Base-by-base conservation (phyloP, 2,888 invertebrate genomes). In the Corythucha ciliata region DNA sequence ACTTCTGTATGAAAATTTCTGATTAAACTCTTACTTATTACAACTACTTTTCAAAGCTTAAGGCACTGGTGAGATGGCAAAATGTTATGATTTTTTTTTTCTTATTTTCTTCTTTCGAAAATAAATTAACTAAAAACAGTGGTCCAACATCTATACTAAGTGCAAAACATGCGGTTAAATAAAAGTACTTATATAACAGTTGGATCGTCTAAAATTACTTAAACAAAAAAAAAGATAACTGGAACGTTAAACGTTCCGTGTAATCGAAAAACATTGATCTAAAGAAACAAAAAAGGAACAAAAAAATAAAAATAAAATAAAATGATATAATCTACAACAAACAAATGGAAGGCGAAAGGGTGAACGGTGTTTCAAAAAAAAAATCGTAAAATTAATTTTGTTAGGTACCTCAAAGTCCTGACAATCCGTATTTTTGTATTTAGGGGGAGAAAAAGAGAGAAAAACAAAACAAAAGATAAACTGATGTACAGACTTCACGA, bases 371-470 rank as follows among this genome's bases (percentile, higher is more conserved):
- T 39, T 72, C 70, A 58, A 59, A n/a, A n/a, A n/a, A n/a, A n/a
- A n/a, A n/a, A n/a, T n/a, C n/a, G n/a, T n/a, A n/a, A n/a, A n/a
- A n/a, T n/a, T n/a, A n/a, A n/a, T n/a, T n/a, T n/a, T n/a, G n/a
- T 75, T 85, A 39, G 7, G 37, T 51, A 85, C 85, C 85, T 85
- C 85, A 79, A 84, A 85, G 78, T 85, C 85, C 85, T 81, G 77
- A 54, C 45, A 41, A 57, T 58, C 60, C 57, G 47, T 52, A 53
- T 49, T n/a, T n/a, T n/a, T 39, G 52, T 48, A 52, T 53, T 54
- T 48, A 52, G 57, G 41, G 59, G 56, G 53, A 57, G 53, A 48
- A 53, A 49, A 53, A 59, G 55, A 44, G 55, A 73, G 72, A 71
- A 77, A 78, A 76, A 79, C 67, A 53, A 51, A 55, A 52, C 56